Percentiles rank a stretch among this genome's conserved stretches.
phyloP scores from a whole-genome alignment of 2,797 vertebrate genomes.

The Potorous gilbertii region DNA sequence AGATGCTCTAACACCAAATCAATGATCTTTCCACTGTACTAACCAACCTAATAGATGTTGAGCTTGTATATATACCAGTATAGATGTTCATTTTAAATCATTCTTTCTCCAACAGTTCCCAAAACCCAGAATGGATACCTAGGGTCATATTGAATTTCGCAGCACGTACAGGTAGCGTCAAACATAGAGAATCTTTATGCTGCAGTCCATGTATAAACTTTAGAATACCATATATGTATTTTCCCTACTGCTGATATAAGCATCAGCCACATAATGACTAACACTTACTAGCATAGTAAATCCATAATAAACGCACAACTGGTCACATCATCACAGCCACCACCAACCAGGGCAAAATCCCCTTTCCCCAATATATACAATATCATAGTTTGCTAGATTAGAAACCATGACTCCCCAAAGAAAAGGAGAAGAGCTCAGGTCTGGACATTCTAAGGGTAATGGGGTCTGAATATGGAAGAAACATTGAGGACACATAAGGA shows the following conservation, averaged over 20 bases:
- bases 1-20: background rate
- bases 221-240: background rate
- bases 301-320: background rate
- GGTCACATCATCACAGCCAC: background rate
- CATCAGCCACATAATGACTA: background rate
- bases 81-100: background rate
- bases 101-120: background rate
- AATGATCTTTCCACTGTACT: background rate
- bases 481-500: background rate
- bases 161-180: background rate
- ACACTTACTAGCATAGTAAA: background rate
- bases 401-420: background rate
- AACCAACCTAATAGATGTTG: background rate
- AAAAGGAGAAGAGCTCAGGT: background rate
- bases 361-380: background rate
- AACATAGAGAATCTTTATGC: background rate
- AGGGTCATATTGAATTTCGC: background rate
- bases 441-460: background rate
- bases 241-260: background rate
- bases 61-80: background rate
- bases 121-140: background rate
- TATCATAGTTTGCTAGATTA: background rate
- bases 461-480: background rate
- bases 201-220: background rate
- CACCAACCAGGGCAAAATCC: background rate